Base-by-base conservation (phyloP, 2,888 invertebrate species). In the Ecdyonurus torrentis region DNA sequence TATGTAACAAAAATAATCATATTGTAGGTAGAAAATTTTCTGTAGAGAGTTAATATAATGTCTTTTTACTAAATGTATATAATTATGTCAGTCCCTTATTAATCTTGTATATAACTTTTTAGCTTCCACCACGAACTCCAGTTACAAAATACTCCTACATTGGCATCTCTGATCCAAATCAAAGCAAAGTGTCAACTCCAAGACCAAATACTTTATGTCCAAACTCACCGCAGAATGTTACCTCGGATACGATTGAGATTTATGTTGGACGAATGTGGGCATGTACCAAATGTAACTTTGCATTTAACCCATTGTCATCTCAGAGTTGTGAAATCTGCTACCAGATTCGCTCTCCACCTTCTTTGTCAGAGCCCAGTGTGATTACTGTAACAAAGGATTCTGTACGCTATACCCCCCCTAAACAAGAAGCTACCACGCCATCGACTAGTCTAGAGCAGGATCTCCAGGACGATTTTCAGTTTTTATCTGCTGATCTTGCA, bases 251-350 rank as follows among this genome's bases (percentile, higher is more conserved):
- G n/a, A 55, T 55, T 22, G 55, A 55, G n/a, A 10, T 55, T 22
- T 55, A 55, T 55, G 64, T 70, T 53, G 71, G 71, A 61, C 67
- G 89, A 68, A 87, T 89, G 83, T 93, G 93, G 92, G 89, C 89
- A 67, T 93, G 93, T 76, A 80, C 82, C 64, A 87, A 88, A 74
- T 94, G 93, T 75, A 90, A 91, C 73, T 93, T 88, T 76, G 87
- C 89, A 66, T 91, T 90, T 75, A 89, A 92, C 77, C 86, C 87
- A 66, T 81, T 89, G 72, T 87, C 86, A 83, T 84, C 84, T 66
- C 83, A 84, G 60, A 80, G 81, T 68, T 93, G 93, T 74, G 89
- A 89, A 76, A 89, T 89, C 69, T 93, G 93, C 72, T 85, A 85
- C 70, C 83, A 85, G 65, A 77, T 79, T 63, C 77, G 82, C 65